Evolutionary conservation across 2,888 invertebrate genomes (phyloP).

Genomic region (Tineola bisselliella): DNA sequence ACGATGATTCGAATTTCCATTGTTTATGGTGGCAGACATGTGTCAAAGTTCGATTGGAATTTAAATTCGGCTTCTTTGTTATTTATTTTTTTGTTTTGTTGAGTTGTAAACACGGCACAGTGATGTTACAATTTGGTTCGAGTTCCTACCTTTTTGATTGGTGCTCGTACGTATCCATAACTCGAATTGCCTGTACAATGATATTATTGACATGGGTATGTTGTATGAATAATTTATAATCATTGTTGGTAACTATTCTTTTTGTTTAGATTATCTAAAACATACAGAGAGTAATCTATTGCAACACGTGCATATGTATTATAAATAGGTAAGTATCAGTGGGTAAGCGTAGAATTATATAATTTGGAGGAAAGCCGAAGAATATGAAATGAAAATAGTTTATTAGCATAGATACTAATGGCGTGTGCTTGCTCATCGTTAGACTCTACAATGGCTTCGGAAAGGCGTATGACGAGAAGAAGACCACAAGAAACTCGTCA

Average conservation of each 20-base stretch:
- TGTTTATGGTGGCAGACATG: constrained; percentile 70
- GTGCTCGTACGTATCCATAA: constrained; percentile 56
- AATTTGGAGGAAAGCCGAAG: too few relatives aligned
- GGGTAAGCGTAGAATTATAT: too few relatives aligned
- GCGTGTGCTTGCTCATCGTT: too few relatives aligned
- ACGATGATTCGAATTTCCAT: constrained; percentile 66
- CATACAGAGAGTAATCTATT: too few relatives aligned
- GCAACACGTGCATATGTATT: too few relatives aligned
- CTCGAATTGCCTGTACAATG: constrained; percentile 43
- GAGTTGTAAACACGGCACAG: constrained; percentile 64
- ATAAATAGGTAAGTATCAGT: too few relatives aligned
- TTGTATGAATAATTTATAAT: constrained; percentile 59
- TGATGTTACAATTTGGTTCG: constrained; percentile 67
- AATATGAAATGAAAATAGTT: too few relatives aligned
- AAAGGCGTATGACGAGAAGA: too few relatives aligned
- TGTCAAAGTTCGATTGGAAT: constrained; percentile 69
- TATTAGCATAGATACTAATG: too few relatives aligned
- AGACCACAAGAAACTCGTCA: too few relatives aligned
- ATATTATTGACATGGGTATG: constrained; percentile 60
- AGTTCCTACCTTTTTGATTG: constrained; percentile 22
- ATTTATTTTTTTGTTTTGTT: constrained; percentile 50
- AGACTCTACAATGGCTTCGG: too few relatives aligned
- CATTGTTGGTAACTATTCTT: constrained; percentile 30
- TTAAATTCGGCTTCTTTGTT: constrained; percentile 68
- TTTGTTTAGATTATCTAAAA: background rate